Evolutionary conservation across 2,888 invertebrate genomes (phyloP), one percentile per base, ranked within the genome.

Genomic region (Graphium colonna): DNA sequence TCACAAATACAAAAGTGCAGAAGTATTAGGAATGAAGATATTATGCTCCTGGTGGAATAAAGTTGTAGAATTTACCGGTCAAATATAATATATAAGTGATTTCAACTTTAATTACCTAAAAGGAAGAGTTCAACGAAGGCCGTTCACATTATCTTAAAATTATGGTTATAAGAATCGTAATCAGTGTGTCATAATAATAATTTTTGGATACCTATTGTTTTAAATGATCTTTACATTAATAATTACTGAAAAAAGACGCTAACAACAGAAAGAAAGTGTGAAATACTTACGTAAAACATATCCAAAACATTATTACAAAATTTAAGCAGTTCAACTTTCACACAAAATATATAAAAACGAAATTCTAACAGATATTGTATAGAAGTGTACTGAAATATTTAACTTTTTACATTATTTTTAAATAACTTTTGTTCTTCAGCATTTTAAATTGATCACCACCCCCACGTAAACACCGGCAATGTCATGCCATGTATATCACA

Each of bases 261-360:
- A 31, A 1, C 1, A 9, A 4, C 16, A 4, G 7, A 9, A 38
- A 17, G 15, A 36, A 38, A 16, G 28, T 12, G 16, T 1, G 12
- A 52, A 36, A 15, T 26, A 60, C 59, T 56, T 59, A 61, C 61
- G 41, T 56, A 21, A 61, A 61, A 52, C 43, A 56, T 48, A 52
- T 56, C 38, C 43, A 56, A 55, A 61, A 58, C 61, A 61, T 61
- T 41, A 13, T 56, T 48, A 12, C 33, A 49, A 15, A 39, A n/a
- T 41, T 42, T n/a, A 33, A 31, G 3, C 10, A 4, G 13, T 36
- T 1, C n/a, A 3, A 12, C 10, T 13, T 12, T 13, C 7, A n/a
- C 9, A n/a, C 4, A 36, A 4, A 36, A 36, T 36, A 36, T 13
- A 18, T 10, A 13, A 52, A 26, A 28, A 1, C 21, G 9, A 33